phyloP scores from a whole-genome alignment of 2,888 invertebrate species.

The Aphodius sticticus region DNA sequence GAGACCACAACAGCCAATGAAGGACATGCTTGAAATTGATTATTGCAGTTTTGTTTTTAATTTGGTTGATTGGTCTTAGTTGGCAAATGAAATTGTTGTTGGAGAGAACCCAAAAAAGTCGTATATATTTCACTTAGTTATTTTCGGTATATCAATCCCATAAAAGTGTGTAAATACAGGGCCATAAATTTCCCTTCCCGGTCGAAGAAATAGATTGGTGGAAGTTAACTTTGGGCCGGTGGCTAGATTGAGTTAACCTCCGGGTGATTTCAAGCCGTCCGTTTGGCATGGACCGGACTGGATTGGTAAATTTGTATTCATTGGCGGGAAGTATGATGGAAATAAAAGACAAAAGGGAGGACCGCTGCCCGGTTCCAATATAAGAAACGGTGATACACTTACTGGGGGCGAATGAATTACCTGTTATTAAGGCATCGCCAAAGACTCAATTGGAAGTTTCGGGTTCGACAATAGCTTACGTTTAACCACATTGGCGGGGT shows the following conservation, averaged over 20 bases:
- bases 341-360: slow-evolving; percentile 21
- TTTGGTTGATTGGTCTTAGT: neutral
- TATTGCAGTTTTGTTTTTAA: neutral
- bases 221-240: slow-evolving; percentile 18
- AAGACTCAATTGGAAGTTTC: slow-evolving; percentile 56
- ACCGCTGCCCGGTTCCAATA: slow-evolving; percentile 15
- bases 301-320: slow-evolving; percentile 25
- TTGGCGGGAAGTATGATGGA: slow-evolving; percentile 7
- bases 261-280: neutral
- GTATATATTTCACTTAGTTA: slow-evolving; percentile 4
- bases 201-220: slow-evolving; percentile 22
- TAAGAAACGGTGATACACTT: slow-evolving; percentile 36
- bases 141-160: slow-evolving; percentile 4
- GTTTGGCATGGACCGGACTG: slow-evolving; percentile 15
- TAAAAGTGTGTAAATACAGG: slow-evolving; percentile 15
- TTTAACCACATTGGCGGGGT: slow-evolving; percentile 55
- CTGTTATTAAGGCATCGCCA: slow-evolving; percentile 53
- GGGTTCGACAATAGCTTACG: slow-evolving; percentile 55
- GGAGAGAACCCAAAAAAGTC: neutral
- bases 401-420: slow-evolving; percentile 50
- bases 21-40: too few relatives aligned
- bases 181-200: slow-evolving; percentile 16
- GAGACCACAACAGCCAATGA: too few relatives aligned
- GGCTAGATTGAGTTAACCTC: slow-evolving; percentile 17
- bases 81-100: neutral